These are phyloP conservation scores for Azemiops feae DNA, from an alignment of 2,113 vertebrate genomes.

Conservation along the genomic window DNA sequence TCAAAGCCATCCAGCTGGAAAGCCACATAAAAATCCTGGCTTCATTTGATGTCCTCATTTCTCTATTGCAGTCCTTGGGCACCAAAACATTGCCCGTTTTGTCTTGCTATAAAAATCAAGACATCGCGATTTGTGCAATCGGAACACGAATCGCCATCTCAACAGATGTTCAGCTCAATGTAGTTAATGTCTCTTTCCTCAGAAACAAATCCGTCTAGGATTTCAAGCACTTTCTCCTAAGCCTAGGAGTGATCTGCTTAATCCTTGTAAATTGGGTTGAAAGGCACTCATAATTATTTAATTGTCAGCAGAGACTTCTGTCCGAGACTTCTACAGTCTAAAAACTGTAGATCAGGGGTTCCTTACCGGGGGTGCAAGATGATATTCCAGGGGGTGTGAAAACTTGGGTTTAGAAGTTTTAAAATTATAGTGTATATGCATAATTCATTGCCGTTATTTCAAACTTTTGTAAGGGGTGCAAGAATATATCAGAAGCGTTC, in stretches of 20 bases:
- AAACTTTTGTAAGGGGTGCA: too few species aligned
- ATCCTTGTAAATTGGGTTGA: background rate
- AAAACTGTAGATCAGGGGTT: background rate
- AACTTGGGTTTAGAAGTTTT: too few species aligned
- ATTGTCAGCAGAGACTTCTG: background rate
- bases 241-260: background rate
- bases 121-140: background rate
- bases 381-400: too few species aligned
- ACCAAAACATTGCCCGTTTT: too few species aligned
- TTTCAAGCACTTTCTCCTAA: background rate
- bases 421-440: too few species aligned
- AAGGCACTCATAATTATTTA: background rate
- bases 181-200: background rate
- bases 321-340: background rate
- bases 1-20: background rate
- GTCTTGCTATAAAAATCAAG: background rate
- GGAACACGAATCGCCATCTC: background rate
- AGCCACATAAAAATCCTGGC: background rate
- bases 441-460: too few species aligned
- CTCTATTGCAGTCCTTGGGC: too few species aligned
- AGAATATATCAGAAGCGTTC: too few species aligned
- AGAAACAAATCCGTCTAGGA: background rate
- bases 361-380: too few species aligned
- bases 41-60: background rate
- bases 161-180: background rate